Evolutionary conservation across 2,888 invertebrate genomes (phyloP).

Genomic region (Sialis lutaria): DNA sequence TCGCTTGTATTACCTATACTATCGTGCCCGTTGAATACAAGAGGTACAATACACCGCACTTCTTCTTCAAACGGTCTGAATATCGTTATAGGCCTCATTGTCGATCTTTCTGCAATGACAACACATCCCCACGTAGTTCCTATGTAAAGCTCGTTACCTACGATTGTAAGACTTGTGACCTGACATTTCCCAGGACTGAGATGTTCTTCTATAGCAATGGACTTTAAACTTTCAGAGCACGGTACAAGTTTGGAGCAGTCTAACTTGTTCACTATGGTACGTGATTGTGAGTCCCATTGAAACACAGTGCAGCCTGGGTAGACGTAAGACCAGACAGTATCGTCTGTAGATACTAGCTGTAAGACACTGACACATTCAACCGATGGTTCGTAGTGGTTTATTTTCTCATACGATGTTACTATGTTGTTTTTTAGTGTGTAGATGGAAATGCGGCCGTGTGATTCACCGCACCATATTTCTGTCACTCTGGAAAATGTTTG

Average conservation of each 20-base stretch:
- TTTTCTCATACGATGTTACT: slow-evolving; percentile 53
- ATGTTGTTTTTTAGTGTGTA: slow-evolving; percentile 54
- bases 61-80: slow-evolving; percentile 82
- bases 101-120: slow-evolving; percentile 67
- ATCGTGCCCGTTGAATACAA: slow-evolving; percentile 21
- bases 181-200: slow-evolving; percentile 61
- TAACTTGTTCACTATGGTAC: slow-evolving; percentile 54
- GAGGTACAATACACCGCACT: slow-evolving; percentile 43
- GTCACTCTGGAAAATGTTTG: slow-evolving; percentile 26
- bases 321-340: slow-evolving; percentile 60
- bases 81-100: slow-evolving; percentile 75
- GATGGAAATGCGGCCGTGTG: slow-evolving; percentile 58
- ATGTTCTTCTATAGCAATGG: slow-evolving; percentile 78
- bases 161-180: slow-evolving; percentile 50
- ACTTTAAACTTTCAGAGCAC: slow-evolving; percentile 80
- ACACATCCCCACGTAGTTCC: slow-evolving; percentile 94
- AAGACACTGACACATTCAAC: slow-evolving; percentile 48
- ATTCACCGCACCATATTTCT: slow-evolving; percentile 83
- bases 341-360: slow-evolving; percentile 44
- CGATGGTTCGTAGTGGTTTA: slow-evolving; percentile 40
- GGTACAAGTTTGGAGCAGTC: slow-evolving; percentile 87
- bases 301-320: slow-evolving; percentile 79
- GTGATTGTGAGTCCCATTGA: slow-evolving; percentile 61
- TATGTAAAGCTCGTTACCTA: slow-evolving; percentile 59
- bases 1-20: slow-evolving; percentile 19